Conservation (phyloP, 2,113 vertebrate species). For the Actinemys pallida region DNA sequence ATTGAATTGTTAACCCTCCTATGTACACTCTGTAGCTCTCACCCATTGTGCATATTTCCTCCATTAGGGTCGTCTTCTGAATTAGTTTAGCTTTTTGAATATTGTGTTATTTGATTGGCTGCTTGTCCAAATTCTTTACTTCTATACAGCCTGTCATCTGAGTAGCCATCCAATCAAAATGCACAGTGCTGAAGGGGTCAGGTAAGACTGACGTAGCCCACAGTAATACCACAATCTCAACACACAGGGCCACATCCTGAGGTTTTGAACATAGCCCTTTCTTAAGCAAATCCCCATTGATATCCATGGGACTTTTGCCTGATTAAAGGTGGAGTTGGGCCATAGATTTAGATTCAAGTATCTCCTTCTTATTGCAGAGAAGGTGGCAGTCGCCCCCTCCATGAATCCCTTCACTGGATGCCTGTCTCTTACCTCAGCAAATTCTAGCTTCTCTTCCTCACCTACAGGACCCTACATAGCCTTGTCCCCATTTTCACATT, state of each 20-base stretch:
- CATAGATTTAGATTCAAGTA: background rate
- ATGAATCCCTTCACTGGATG: background rate
- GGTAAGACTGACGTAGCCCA: background rate
- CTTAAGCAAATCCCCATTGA: background rate
- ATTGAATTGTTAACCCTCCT: background rate
- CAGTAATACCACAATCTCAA: background rate
- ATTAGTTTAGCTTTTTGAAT: background rate
- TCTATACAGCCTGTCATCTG: background rate
- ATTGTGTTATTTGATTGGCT: background rate
- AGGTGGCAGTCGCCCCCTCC: background rate
- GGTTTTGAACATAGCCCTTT: background rate
- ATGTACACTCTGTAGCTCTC: background rate
- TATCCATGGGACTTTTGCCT: background rate
- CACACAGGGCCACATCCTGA: background rate
- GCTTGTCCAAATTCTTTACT: background rate
- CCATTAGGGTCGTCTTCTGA: background rate
- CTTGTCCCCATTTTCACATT: background rate
- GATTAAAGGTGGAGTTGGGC: background rate
- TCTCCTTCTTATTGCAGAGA: background rate
- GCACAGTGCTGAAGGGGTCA: background rate
- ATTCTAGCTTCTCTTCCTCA: background rate
- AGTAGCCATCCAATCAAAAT: background rate
- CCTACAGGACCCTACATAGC: background rate
- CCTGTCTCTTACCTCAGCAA: background rate
- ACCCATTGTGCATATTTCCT: background rate